Evolutionary conservation across 1,140 invertebrate species (phyloP), one percentile per base, ranked within the genome.

Genomic region (Magallana gigas): DNA sequence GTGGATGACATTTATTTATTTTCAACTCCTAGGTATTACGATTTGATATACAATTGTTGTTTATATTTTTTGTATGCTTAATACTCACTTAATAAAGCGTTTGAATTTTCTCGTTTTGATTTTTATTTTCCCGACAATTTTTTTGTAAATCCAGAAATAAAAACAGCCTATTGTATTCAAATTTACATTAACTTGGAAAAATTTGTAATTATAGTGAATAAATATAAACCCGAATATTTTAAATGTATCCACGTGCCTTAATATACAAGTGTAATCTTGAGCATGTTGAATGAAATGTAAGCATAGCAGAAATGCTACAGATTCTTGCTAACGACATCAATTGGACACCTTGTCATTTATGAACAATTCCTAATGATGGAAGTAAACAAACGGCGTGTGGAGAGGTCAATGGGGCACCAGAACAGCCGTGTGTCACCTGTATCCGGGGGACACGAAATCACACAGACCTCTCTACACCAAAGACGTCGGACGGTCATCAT

Each of bases 51-150:
- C 68, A 76, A 29, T 76, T 76, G 68, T 76, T 76, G n/a, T 76
- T 76, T 76, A 76, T 76, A 76, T 29, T 76, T 48, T 76, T 76
- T 76, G 68, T 29, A 76, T 76, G 68, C 68, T 76, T 76, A 76
- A 76, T 76, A 76, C 68, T 76, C 68, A 76, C 36, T 12, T 76
- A 76, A 76, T 76, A 76, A 76, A 76, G 16, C 23, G 9, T 76
- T 76, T 76, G 68, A 76, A 12, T 76, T 29, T 48, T 48, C 36
- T 48, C 36, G 36, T 48, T 48, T 48, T 48, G 36, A 48, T 48
- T 48, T 48, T 48, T 48, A 48, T 48, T 48, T 48, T 48, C 36
- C 23, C 23, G 5, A 48, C 36, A 48, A 48, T 2, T 48, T 48
- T 48, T 2, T 48, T 48, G 36, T 48, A 48, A 48, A 48, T 4